Evolutionary conservation across 2,888 invertebrate species (phyloP).

Genomic region (Epinotia bilunana): DNA sequence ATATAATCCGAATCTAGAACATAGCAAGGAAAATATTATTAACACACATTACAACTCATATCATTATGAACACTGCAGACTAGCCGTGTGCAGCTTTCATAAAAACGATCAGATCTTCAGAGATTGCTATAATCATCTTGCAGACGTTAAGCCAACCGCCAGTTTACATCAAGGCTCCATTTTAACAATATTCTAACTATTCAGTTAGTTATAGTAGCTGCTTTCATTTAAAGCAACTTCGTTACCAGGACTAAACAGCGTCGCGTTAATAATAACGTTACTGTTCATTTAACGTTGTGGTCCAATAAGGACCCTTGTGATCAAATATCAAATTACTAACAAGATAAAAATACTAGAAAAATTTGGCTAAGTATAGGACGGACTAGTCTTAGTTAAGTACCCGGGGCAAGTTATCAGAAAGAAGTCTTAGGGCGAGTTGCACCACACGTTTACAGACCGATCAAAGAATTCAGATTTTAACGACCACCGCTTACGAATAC

Average conservation of each 20-base stretch:
- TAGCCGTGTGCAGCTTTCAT: not conserved
- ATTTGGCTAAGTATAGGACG: constrained; percentile 42
- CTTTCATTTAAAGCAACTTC: not conserved
- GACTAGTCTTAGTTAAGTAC: constrained; percentile 8
- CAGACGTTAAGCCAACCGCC: not conserved
- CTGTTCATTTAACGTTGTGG: not conserved
- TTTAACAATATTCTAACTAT: not conserved
- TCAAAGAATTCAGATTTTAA: too few species aligned
- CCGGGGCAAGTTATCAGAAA: not conserved
- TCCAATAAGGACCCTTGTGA: not conserved
- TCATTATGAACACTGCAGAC: not conserved
- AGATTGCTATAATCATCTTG: not conserved
- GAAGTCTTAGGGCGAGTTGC: not conserved
- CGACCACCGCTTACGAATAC: too few species aligned
- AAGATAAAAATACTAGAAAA: constrained; percentile 41
- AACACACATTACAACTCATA: constrained; percentile 45
- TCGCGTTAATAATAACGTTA: not conserved
- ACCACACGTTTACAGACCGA: too few species aligned
- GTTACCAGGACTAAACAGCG: not conserved
- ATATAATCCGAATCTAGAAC: constrained; percentile 56
- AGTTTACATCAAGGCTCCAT: not conserved
- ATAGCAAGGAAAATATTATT: constrained; percentile 48
- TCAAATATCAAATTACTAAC: not conserved
- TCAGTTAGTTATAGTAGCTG: not conserved
- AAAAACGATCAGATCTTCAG: not conserved